Evolutionary conservation across 2,888 invertebrate genomes (phyloP), one percentile per base, ranked within the genome.

Genomic region (Eudasyphora cyanicolor): DNA sequence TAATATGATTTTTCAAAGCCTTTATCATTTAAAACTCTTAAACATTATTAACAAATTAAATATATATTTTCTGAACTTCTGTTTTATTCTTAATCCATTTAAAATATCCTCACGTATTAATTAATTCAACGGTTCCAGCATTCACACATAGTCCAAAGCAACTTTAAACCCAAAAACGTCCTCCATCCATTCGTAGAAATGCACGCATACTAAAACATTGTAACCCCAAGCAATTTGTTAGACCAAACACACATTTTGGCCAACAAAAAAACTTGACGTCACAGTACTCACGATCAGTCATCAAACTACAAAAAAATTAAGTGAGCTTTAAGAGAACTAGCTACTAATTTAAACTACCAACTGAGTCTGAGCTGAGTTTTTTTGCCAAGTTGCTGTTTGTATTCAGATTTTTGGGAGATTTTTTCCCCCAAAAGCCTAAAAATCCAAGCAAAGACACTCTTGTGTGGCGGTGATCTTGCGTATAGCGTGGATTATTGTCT

Each of bases 161-260:
- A 64, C 32, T 49, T 24, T 21, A 45, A 60, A 57, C 32, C 5
- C 60, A 57, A 64, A 76, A 38, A 21, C 69, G 86, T 77, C 86
- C 87, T 86, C 82, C 69, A 83, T 17, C 14, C 2, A 79, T 89
- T 88, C 89, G 85, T 82, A 87, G 89, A 89, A 80, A 74, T 64
- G 35, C 35, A 32, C 6, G 60, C 29, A 2, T 32, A 27, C 60
- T 29, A 60, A 54, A 54, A 54, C 54, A 21, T 54, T 21, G n/a
- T n/a, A n/a, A n/a, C n/a, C n/a, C n/a, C n/a, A n/a, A n/a, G n/a
- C n/a, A n/a, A n/a, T n/a, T n/a, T n/a, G n/a, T n/a, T 29, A 49
- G 17, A 49, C n/a, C 12, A 64, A 42, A 45, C 35, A 67, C 60
- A 75, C 21, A 42, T 51, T 64, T 64, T 64, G 32, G 45, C 49